Percentiles rank a stretch among this genome's conserved stretches.
Evolutionary conservation across 2,888 invertebrate genomes (phyloP).

Genomic region (Hofmannophila pseudospretella): DNA sequence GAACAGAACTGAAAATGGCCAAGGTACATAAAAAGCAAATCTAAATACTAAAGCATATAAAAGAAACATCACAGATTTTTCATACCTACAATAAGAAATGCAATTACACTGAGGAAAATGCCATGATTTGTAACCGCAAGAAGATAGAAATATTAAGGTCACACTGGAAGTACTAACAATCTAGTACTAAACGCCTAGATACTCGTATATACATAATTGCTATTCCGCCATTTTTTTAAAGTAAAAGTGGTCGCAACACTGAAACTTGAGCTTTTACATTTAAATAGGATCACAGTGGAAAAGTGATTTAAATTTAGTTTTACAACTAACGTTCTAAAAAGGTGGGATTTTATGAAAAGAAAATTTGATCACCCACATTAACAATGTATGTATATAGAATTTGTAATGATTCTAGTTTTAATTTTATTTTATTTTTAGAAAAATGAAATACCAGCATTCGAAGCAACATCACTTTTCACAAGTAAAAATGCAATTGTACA

Average conservation of each 20-base stretch:
- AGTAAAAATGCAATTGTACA: too few species aligned
- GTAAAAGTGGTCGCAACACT: slow-evolving; percentile 57
- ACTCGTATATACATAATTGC: slow-evolving; percentile 58
- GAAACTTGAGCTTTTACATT: slow-evolving; percentile 71
- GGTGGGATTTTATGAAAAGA: not conserved
- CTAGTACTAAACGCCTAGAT: slow-evolving; percentile 50
- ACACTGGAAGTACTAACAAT: slow-evolving; percentile 64
- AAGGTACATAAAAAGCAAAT: slow-evolving; percentile 21
- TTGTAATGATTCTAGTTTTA: too few species aligned
- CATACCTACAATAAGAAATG: slow-evolving; percentile 51
- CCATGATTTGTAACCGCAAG: slow-evolving; percentile 46
- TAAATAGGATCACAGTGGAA: slow-evolving; percentile 78
- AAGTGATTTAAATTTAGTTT: slow-evolving; percentile 71
- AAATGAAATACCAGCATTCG: too few species aligned
- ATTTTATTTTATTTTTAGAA: too few species aligned
- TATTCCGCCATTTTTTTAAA: slow-evolving; percentile 33
- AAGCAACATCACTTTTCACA: too few species aligned
- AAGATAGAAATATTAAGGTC: slow-evolving; percentile 64
- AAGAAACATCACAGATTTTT: slow-evolving; percentile 70
- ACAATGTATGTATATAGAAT: too few species aligned
- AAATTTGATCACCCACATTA: too few species aligned
- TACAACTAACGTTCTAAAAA: slow-evolving; percentile 17
- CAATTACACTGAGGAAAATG: slow-evolving; percentile 35
- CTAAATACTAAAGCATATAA: slow-evolving; percentile 43
- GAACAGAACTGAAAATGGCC: not conserved